Evolutionary conservation across 2,113 vertebrate species (phyloP).

Genomic region (Vicugna pacos): DNA sequence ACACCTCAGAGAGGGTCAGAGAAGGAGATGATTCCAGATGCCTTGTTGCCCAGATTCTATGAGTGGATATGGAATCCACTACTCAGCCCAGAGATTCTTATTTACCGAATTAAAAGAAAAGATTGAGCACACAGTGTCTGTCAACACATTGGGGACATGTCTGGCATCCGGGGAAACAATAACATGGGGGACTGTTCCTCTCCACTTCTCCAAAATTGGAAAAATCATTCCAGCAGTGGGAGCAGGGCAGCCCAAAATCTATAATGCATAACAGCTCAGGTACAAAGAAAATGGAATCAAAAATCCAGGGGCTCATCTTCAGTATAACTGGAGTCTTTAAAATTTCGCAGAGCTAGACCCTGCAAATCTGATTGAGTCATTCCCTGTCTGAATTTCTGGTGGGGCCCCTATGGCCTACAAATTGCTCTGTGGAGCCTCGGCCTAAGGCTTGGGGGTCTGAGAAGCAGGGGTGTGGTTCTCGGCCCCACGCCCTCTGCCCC

Average conservation of each 20-base stretch:
- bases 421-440: neutral
- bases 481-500: neutral
- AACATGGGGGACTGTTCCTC: neutral
- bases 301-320: neutral
- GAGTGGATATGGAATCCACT: neutral
- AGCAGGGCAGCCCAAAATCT: conserved; percentile 36
- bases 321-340: neutral
- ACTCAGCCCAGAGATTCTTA: neutral
- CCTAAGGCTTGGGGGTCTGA: neutral
- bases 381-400: neutral
- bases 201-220: conserved; percentile 56
- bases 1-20: neutral
- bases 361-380: conserved; percentile 13
- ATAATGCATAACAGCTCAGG: conserved; percentile 29
- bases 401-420: neutral
- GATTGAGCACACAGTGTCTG: neutral
- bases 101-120: conserved; percentile 15
- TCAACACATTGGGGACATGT: neutral
- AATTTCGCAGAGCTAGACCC: neutral
- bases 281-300: conserved; percentile 60
- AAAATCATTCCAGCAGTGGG: conserved; percentile 33
- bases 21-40: neutral
- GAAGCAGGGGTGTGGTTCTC: accelerated
- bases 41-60: neutral
- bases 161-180: neutral